These are phyloP conservation scores for Drosophila siamana DNA, from an alignment of 2,888 invertebrate genomes.

Conservation along the genomic window DNA sequence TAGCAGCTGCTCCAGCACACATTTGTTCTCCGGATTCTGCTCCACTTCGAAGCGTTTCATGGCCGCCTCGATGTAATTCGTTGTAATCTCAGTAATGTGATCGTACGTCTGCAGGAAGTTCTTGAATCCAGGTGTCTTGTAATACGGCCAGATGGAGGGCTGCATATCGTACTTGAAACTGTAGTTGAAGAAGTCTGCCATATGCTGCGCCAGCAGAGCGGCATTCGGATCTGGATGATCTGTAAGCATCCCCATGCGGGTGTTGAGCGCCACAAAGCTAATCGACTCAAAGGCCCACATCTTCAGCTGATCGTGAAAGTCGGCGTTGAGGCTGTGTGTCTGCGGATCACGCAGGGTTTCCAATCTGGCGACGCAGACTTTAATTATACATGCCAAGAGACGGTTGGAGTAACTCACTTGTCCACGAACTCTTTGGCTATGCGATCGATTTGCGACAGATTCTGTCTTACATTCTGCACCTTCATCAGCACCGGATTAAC, in stretches of 20 bases:
- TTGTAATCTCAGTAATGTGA: slow-evolving; percentile 76
- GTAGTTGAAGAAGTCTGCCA: slow-evolving; percentile 75
- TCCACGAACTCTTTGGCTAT: slow-evolving; percentile 79
- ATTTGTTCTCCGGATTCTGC: slow-evolving; percentile 68
- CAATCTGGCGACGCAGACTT: slow-evolving; percentile 56
- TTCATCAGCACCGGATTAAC: slow-evolving; percentile 83
- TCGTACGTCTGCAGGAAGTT: slow-evolving; percentile 79
- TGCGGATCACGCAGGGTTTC: slow-evolving; percentile 61
- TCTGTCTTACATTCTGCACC: slow-evolving; percentile 76
- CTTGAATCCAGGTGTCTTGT: slow-evolving; percentile 76
- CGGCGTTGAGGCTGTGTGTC: slow-evolving; percentile 61
- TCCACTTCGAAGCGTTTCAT: slow-evolving; percentile 66
- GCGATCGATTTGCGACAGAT: slow-evolving; percentile 73
- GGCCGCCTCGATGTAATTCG: slow-evolving; percentile 84
- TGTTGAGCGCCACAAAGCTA: slow-evolving; percentile 84
- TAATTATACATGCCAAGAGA: background rate
- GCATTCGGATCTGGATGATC: slow-evolving; percentile 69
- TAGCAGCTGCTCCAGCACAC: slow-evolving; percentile 89
- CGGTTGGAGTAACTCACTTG: slow-evolving; percentile 51
- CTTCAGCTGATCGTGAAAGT: slow-evolving; percentile 86
- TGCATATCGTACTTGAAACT: slow-evolving; percentile 79
- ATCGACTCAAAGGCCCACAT: slow-evolving; percentile 88
- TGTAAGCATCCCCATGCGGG: slow-evolving; percentile 73
- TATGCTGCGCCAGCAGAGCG: slow-evolving; percentile 59
- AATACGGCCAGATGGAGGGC: slow-evolving; percentile 82